Conservation (phyloP, 2,888 invertebrate genomes). For the Azorinus chamasolen region DNA sequence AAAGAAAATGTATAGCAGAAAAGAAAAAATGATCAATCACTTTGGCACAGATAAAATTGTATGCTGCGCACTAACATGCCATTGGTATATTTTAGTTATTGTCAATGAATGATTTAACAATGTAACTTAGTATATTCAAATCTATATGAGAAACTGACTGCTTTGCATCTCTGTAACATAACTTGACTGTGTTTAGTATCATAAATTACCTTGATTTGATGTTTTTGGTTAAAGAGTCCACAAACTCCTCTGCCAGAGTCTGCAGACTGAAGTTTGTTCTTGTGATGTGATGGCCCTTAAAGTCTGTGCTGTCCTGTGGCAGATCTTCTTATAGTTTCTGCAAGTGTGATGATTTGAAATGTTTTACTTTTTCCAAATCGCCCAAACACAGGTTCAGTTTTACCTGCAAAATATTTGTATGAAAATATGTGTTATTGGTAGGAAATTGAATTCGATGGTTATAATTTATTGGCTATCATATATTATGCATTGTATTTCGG, state of each 20-base stretch:
- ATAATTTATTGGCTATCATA: neutral
- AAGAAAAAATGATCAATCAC: neutral
- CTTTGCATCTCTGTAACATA: neutral
- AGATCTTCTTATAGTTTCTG: constrained; percentile 18
- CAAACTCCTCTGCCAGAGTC: constrained; percentile 6
- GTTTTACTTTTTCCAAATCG: constrained; percentile 23
- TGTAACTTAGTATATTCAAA: neutral
- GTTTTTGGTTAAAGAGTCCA: constrained; percentile 19
- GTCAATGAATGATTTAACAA: neutral
- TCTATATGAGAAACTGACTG: neutral
- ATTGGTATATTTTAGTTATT: neutral
- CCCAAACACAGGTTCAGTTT: constrained; percentile 37
- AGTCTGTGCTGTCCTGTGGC: constrained; percentile 5
- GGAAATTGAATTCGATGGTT: neutral
- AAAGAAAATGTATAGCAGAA: neutral
- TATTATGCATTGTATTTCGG: neutral
- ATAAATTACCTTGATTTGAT: constrained; percentile 18
- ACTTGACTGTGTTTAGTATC: too few species aligned
- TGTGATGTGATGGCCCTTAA: constrained; percentile 32
- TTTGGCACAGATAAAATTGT: neutral
- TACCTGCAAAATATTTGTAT: constrained; percentile 19
- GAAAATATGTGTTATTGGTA: neutral
- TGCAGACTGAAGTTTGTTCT: constrained; percentile 30
- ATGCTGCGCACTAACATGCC: too few species aligned
- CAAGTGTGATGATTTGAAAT: constrained; percentile 18